Conservation (phyloP, 2,888 invertebrate species). For the Oligia fasciuncula region DNA sequence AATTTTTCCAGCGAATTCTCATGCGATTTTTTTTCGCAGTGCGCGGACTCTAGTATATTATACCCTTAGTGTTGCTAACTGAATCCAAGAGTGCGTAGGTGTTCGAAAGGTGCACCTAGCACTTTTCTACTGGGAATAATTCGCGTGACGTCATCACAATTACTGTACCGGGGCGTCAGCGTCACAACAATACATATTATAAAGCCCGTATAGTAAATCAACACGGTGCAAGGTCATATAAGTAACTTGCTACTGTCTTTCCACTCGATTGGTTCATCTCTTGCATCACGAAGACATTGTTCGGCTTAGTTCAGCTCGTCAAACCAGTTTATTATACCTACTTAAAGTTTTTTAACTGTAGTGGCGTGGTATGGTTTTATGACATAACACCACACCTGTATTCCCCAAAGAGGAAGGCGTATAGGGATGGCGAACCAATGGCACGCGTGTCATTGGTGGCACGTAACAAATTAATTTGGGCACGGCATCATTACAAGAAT, state of each 20-base stretch:
- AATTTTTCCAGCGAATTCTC: too few species aligned
- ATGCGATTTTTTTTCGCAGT: too few species aligned
- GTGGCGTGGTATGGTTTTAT: not conserved
- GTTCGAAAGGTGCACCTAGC: constrained; percentile 11
- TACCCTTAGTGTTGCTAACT: constrained; percentile 15
- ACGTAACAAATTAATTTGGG: too few species aligned
- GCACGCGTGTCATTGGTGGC: too few species aligned
- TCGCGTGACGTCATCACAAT: constrained; percentile 14
- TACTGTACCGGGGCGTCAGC: constrained; percentile 7
- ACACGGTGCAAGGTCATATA: constrained; percentile 46
- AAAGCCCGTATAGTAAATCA: constrained; percentile 29
- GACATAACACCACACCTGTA: not conserved
- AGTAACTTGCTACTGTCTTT: constrained; percentile 28
- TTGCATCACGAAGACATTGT: constrained; percentile 54
- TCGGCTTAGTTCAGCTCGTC: constrained; percentile 18
- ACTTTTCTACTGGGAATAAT: constrained; percentile 4
- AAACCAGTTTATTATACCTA: constrained; percentile 26
- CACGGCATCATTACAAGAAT: too few species aligned
- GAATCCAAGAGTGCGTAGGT: constrained; percentile 9
- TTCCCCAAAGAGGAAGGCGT: not conserved
- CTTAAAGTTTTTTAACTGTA: constrained; percentile 3
- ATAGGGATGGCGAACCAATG: too few species aligned
- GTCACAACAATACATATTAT: constrained; percentile 37
- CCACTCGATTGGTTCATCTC: constrained; percentile 52
- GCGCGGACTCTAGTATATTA: too few species aligned